Percentiles rank a stretch among this genome's conserved stretches.
Conservation (phyloP, 53 echinoderm and acorn worm genomes). For the Astropecten irregularis region DNA sequence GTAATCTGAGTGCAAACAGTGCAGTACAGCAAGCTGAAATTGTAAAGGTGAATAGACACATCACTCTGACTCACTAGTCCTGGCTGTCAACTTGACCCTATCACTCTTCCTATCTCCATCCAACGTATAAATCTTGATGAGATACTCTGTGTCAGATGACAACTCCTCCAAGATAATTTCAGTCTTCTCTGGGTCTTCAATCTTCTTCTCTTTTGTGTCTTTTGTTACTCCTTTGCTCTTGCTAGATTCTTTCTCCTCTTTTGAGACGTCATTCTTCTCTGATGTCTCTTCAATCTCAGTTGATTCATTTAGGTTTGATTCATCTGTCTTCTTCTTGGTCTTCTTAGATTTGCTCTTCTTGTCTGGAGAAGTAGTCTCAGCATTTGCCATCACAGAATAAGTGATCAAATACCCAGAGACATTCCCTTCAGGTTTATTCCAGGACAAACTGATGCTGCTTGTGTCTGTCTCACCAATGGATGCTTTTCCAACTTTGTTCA, state of each 20-base stretch:
- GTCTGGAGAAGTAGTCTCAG: background rate
- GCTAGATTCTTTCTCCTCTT: background rate
- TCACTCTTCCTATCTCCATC: slow-evolving; percentile 73
- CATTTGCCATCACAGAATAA: background rate
- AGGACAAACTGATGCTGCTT: slow-evolving; percentile 52
- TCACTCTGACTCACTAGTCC: slow-evolving; percentile 59
- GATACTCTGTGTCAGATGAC: slow-evolving; percentile 65
- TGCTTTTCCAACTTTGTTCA: slow-evolving; percentile 46
- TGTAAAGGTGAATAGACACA: too few species aligned
- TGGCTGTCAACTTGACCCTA: slow-evolving; percentile 64
- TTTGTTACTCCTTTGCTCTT: background rate
- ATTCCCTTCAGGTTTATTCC: slow-evolving; percentile 63
- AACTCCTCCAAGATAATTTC: slow-evolving; percentile 64
- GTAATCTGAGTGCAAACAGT: too few species aligned
- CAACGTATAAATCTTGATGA: slow-evolving; percentile 73
- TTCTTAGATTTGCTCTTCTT: slow-evolving; percentile 11
- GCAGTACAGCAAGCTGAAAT: too few species aligned
- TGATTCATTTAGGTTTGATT: background rate
- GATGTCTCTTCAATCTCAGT: background rate
- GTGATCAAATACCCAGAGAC: slow-evolving; percentile 63
- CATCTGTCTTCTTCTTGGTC: slow-evolving; percentile 10
- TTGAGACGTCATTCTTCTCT: background rate
- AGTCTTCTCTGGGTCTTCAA: slow-evolving; percentile 49
- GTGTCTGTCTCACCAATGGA: slow-evolving; percentile 45
- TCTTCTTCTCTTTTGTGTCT: slow-evolving; percentile 64